Evolutionary conservation across 1,140 invertebrate genomes (phyloP).

Genomic region (Lasioglossum baleicum): DNA sequence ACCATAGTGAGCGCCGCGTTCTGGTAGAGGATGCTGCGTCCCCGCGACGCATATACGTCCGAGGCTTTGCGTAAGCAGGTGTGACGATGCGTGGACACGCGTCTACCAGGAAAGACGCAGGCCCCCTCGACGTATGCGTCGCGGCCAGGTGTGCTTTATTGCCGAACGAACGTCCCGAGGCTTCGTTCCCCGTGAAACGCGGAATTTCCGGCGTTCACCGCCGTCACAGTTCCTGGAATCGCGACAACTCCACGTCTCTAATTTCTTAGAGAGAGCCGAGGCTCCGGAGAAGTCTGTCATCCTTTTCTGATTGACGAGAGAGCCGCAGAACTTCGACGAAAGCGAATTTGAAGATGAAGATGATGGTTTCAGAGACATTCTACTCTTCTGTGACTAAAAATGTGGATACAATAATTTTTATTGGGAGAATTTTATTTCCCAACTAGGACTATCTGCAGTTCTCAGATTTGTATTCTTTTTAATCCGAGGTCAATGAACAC

Average conservation of each 20-base stretch:
- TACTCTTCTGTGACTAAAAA: no score
- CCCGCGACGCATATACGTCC: slow-evolving; percentile 61
- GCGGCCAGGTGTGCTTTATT: slow-evolving; percentile 75
- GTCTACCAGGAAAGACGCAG: slow-evolving; percentile 74
- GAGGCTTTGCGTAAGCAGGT: slow-evolving; percentile 77
- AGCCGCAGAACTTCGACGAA: no score
- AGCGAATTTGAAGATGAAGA: no score
- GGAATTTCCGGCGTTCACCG: neutral
- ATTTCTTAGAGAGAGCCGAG: no score
- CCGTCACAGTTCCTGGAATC: slow-evolving; percentile 1
- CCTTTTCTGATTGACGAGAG: no score
- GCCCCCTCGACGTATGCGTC: slow-evolving; percentile 50
- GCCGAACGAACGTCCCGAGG: slow-evolving; percentile 51
- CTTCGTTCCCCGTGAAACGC: slow-evolving; percentile 49
- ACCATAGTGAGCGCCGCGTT: slow-evolving; percentile 30
- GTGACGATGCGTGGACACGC: slow-evolving; percentile 79
- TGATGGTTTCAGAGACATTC: no score
- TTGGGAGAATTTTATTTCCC: no score
- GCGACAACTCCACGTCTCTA: neutral
- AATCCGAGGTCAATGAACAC: no score
- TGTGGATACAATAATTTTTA: no score
- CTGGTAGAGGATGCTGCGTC: slow-evolving; percentile 52
- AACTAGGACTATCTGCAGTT: no score
- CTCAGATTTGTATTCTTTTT: no score
- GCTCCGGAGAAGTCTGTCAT: no score